Conservation (phyloP, 2,888 invertebrate genomes). For the Branchipolynoe longqiensis region DNA sequence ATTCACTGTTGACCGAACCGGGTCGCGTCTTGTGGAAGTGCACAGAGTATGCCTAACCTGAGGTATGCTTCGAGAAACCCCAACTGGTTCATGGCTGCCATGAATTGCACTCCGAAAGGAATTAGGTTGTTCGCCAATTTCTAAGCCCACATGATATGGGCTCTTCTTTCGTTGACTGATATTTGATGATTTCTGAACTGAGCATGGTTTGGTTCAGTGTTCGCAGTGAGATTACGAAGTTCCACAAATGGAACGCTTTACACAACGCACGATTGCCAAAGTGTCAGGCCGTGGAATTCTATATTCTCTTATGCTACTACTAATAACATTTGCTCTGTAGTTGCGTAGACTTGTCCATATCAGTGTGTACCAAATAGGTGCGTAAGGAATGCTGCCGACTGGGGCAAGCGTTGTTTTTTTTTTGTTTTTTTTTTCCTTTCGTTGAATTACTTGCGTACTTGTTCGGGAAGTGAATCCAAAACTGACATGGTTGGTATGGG, state of each 20-base stretch:
- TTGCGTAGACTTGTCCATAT: slow-evolving; percentile 14
- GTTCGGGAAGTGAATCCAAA: neutral
- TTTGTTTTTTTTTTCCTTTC: neutral
- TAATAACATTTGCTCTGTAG: too few relatives aligned
- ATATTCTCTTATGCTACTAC: slow-evolving; percentile 31
- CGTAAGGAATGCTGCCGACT: neutral
- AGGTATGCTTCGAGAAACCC: too few relatives aligned
- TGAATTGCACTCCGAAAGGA: too few relatives aligned
- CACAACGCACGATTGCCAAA: slow-evolving; percentile 1
- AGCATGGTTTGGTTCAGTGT: too few relatives aligned
- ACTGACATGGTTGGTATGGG: neutral
- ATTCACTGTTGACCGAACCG: too few relatives aligned
- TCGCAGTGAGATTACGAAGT: neutral
- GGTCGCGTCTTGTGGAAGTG: too few relatives aligned
- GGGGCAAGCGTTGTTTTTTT: neutral
- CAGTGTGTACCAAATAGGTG: neutral
- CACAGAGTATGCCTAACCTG: too few relatives aligned
- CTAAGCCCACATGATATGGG: too few relatives aligned
- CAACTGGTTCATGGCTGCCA: too few relatives aligned
- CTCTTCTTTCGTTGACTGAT: too few relatives aligned
- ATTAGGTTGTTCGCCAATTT: too few relatives aligned
- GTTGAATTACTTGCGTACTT: neutral
- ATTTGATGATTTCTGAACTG: too few relatives aligned
- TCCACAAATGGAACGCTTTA: neutral
- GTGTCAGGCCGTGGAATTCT: neutral